Conservation (phyloP, 2,888 invertebrate genomes). For the Microctonus brassicae region DNA sequence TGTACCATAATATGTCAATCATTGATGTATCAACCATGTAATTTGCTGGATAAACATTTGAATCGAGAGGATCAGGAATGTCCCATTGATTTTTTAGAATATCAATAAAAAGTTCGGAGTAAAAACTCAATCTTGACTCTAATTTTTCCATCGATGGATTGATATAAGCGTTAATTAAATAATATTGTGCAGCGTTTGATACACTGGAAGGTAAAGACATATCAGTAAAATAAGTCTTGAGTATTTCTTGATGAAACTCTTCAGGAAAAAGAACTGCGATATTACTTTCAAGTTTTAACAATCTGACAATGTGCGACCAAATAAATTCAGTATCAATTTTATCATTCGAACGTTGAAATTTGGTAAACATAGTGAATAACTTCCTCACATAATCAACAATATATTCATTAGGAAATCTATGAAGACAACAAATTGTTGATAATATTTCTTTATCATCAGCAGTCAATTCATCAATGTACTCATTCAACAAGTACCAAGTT, state of each 20-base stretch:
- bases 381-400: constrained; percentile 43
- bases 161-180: constrained; percentile 25
- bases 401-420: constrained; percentile 43
- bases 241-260: constrained; percentile 45
- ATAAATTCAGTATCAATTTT: background rate
- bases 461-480: constrained; percentile 42
- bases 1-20: background rate
- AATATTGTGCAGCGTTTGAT: background rate
- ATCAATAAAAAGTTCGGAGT: constrained; percentile 34
- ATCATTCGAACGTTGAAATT: background rate
- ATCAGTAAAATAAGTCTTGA: constrained; percentile 51
- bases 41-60: constrained; percentile 43
- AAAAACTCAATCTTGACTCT: constrained; percentile 36
- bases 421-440: background rate
- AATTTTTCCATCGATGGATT: constrained; percentile 23
- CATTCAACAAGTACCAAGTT: constrained; percentile 49
- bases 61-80: constrained; percentile 14
- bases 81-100: constrained; percentile 45
- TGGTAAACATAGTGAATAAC: constrained; percentile 42
- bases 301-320: background rate
- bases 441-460: constrained; percentile 43
- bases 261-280: constrained; percentile 45
- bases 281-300: background rate
- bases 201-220: no score
- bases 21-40: constrained; percentile 14